Base-by-base conservation (phyloP, 2,888 invertebrate species). In the Pseudanteris insignis region DNA sequence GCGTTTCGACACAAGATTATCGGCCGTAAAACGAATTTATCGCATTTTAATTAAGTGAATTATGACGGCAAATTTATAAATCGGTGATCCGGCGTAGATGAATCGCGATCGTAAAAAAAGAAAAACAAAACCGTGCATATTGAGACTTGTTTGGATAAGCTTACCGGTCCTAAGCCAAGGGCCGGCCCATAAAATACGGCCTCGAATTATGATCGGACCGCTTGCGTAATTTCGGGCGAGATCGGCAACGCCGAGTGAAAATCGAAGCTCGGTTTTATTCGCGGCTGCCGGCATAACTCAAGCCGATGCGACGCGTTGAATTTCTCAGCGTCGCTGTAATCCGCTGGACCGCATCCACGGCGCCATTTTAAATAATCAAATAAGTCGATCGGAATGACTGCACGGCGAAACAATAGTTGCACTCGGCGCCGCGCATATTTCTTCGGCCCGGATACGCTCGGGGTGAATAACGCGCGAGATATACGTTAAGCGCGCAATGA, bases 1-100 rank as follows among this genome's bases (percentile, higher is more conserved):
- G 15, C 28, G 44, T 37, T 43, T 26, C 48, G 10, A 28, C 26
- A 48, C 47, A n/a, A 14, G 28, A 46, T 21, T 24, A 48, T 43
- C 30, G 26, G 43, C 37, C 11, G 11, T 58, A 50, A 58, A 58
- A 15, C 12, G 25, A 46, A 58, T 58, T 50, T 58, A 58, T 58
- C 44, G 34, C 44, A 44, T 58, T 58, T 50, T 58, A 58, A 58
- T 58, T 50, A 58, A 58, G 38, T 58, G 46, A 58, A 58, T 50
- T 44, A 58, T 34, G 57, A 48, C 12, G n/a, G 30, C 43, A 43
- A 50, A 57, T 57, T 36, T 43, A 48, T 43, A 57, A 50, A 48
- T 57, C 38, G 40, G 38, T 43, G 37, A 25, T 50, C 24, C 14
- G 2, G 8, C n/a, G 18, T 32, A 24, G 36, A 14, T n/a, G 36